Evolutionary conservation across 2,888 invertebrate species (phyloP), one percentile per base, ranked within the genome.

Genomic region (Palloptera scutellata): DNA sequence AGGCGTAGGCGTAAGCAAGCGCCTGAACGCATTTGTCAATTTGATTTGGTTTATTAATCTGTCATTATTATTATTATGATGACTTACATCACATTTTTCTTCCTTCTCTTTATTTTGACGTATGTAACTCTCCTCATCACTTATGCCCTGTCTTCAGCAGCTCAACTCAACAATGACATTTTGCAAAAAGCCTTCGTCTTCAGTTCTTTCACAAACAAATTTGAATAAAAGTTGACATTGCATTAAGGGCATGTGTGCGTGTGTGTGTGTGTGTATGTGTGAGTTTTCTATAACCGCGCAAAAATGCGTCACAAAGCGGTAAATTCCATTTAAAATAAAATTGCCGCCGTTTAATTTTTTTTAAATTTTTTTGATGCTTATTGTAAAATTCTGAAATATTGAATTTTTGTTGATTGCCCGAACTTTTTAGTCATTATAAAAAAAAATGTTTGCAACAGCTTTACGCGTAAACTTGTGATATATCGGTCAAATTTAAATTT

Each of bases 11-110:
- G n/a, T n/a, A n/a, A n/a, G n/a, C n/a, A n/a, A n/a, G 45, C 10
- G 30, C 11, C 10, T n/a, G 52, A n/a, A 30, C 55, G 6, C 13
- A 64, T 57, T 59, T 59, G 64, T 41, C 48, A 59, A 64, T 57
- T 76, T 76, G 78, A 77, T 77, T 78, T 73, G 72, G 72, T 77
- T 79, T 75, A 72, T 74, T 73, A 75, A 79, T 76, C 73, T 72
- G 70, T 67, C 72, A 70, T 64, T 65, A n/a, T n/a, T 71, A 70
- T 70, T 69, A 69, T 67, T 41, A 61, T 55, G 40, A 41, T n/a
- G n/a, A n/a, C n/a, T n/a, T n/a, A n/a, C n/a, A 48, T 13, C 19
- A 12, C 15, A 54, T 15, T 11, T 19, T 13, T 15, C 54, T 12
- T 20, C 20, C 10, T 13, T 15, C 61, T 48, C 45, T 9, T 20